A percentile compares a stretch with the other conserved stretches of the same genome.
phyloP scores from a whole-genome alignment of 2,888 invertebrate genomes.

The Gymnosoma rotundatum region DNA sequence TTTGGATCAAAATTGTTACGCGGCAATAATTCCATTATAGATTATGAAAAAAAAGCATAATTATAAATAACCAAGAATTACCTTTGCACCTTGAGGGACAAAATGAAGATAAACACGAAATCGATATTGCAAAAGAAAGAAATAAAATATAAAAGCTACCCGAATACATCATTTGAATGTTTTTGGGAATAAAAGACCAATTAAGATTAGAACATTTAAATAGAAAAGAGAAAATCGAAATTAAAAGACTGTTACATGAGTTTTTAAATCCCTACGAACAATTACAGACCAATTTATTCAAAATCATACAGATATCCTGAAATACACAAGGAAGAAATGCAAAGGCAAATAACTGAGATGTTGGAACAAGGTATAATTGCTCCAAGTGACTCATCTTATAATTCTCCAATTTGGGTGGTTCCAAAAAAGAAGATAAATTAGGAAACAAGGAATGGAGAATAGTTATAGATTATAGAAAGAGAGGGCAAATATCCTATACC shows the following conservation, averaged over 20 bases:
- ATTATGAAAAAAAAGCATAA: neutral
- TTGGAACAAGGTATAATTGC: neutral
- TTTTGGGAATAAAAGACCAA: too few species aligned
- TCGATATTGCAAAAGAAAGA: too few species aligned
- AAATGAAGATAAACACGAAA: too few species aligned
- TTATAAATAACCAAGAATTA: neutral
- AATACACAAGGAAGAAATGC: neutral
- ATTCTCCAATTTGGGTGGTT: neutral
- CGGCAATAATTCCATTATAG: neutral
- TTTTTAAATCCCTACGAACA: neutral
- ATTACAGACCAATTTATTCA: neutral
- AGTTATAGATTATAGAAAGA: neutral
- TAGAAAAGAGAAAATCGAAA: neutral
- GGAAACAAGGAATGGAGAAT: constrained; percentile 1
- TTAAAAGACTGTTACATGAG: neutral
- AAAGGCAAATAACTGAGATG: neutral
- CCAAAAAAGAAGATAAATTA: neutral
- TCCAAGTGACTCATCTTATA: neutral
- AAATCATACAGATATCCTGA: neutral
- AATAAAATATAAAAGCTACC: too few species aligned
- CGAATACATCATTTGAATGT: too few species aligned
- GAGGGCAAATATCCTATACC: constrained; percentile 1
- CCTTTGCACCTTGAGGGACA: too few species aligned
- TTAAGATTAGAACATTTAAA: neutral
- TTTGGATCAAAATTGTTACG: neutral